Conservation (phyloP, 2,888 invertebrate genomes). For the Julus scanicus region DNA sequence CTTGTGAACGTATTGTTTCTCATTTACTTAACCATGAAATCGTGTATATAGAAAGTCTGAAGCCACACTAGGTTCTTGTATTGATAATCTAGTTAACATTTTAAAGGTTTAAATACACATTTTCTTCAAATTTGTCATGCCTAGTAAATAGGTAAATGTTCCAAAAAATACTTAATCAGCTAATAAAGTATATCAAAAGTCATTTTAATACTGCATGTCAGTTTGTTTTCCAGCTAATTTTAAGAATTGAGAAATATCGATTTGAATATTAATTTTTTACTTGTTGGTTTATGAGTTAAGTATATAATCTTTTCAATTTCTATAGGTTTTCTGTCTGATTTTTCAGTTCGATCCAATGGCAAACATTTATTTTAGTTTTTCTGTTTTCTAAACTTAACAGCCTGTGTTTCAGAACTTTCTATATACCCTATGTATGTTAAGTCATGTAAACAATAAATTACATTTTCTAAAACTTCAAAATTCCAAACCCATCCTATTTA, state of each 20-base stretch:
- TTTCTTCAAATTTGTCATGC: background rate
- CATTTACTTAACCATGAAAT: background rate
- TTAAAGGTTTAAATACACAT: background rate
- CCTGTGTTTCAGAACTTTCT: background rate
- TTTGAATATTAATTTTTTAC: too few species aligned
- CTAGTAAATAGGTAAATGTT: too few species aligned
- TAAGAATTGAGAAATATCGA: too few species aligned
- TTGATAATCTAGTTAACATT: background rate
- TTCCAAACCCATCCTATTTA: constrained; percentile 22
- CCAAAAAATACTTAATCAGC: too few species aligned
- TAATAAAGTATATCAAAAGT: too few species aligned
- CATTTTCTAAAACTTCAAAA: background rate
- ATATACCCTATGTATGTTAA: background rate
- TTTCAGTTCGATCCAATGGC: too few species aligned
- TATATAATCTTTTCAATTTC: too few species aligned
- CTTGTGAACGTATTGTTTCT: background rate
- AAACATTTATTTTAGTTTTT: too few species aligned
- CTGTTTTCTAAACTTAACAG: background rate
- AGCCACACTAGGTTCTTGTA: background rate
- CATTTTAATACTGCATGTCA: too few species aligned
- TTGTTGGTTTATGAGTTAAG: too few species aligned
- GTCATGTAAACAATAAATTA: background rate
- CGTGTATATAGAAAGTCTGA: constrained; percentile 2
- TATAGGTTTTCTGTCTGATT: too few species aligned
- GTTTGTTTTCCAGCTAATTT: too few species aligned